These are phyloP conservation scores for Parauchenoglanis ngamensis DNA, from an alignment of 2,797 vertebrate genomes.

Conservation along the genomic window DNA sequence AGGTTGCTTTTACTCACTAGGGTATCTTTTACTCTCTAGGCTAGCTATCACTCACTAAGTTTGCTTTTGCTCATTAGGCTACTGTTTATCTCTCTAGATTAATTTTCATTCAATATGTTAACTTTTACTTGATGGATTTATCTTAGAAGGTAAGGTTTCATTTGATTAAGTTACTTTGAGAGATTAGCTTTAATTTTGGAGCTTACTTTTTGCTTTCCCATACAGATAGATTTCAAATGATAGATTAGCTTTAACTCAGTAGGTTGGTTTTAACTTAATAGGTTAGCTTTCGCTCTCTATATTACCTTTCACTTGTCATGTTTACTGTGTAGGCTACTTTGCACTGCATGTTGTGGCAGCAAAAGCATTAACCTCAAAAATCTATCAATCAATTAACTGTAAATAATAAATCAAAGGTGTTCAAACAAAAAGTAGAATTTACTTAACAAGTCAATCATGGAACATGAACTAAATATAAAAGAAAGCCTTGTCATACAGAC, in stretches of 20 bases:
- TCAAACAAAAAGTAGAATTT: background rate
- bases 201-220: background rate
- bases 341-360: background rate
- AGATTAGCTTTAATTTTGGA: background rate
- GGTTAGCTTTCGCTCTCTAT: background rate
- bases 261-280: background rate
- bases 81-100: background rate
- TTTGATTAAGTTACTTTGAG: background rate
- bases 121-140: background rate
- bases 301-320: background rate
- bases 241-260: background rate
- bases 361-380: slow-evolving; percentile 3
- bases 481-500: background rate
- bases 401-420: background rate
- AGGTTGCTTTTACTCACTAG: background rate
- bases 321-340: background rate
- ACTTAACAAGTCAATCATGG: background rate
- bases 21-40: background rate
- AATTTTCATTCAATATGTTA: background rate
- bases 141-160: background rate
- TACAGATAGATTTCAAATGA: background rate
- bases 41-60: background rate
- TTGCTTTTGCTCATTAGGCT: background rate
- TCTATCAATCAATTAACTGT: background rate
- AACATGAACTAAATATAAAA: background rate